A percentile compares a stretch with the other conserved stretches of the same genome.
phyloP scores from a whole-genome alignment of 2,797 vertebrate species.

The Clamator glandarius region DNA sequence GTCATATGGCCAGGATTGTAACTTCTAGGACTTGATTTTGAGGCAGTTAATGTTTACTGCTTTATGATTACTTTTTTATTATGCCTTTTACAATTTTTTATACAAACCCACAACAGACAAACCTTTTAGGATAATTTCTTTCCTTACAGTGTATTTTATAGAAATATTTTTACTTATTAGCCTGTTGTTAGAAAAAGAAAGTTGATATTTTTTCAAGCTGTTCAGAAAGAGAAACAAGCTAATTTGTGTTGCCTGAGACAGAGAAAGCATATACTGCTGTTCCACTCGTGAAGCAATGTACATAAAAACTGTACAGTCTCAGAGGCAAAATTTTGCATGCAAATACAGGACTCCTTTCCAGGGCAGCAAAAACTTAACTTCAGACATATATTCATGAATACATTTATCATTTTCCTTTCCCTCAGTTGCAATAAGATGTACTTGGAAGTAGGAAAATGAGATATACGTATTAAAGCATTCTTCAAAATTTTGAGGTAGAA shows the following conservation, averaged over 20 bases:
- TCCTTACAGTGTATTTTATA: not conserved
- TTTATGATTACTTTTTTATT: not conserved
- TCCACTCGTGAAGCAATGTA: not conserved
- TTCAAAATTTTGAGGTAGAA: not conserved
- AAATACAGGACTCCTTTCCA: not conserved
- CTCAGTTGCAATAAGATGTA: not conserved
- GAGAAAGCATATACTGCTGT: not conserved
- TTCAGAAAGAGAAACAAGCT: not conserved
- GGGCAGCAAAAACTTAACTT: not conserved
- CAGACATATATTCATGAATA: not conserved
- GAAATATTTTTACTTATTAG: not conserved
- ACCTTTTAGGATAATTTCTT: not conserved
- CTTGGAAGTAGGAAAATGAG: not conserved
- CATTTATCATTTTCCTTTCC: not conserved
- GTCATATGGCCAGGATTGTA: no score
- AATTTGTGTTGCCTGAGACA: not conserved
- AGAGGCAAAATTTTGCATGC: not conserved
- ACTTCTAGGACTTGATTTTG: no score
- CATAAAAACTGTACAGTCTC: not conserved
- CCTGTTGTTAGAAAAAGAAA: not conserved
- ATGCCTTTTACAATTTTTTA: not conserved
- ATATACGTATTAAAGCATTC: not conserved
- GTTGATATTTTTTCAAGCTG: not conserved
- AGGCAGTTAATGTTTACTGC: no score
- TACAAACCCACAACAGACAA: not conserved